Evolutionary conservation across 2,113 vertebrate species (phyloP).

Genomic region (Microcebus jonahi): DNA sequence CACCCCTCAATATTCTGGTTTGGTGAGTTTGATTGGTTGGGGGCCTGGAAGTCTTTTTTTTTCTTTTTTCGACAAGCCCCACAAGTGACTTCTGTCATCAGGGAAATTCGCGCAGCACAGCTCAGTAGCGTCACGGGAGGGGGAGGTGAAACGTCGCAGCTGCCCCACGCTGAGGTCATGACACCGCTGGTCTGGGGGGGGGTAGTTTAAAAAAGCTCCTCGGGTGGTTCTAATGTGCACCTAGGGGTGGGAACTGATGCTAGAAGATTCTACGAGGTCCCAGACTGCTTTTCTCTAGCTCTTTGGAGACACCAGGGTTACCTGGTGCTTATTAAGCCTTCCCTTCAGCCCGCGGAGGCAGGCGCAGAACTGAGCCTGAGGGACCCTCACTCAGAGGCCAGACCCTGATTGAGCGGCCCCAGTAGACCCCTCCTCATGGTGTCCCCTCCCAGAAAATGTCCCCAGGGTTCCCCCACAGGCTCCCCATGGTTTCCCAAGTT

Average conservation of each 20-base stretch:
- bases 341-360: not conserved
- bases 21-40: too few species aligned
- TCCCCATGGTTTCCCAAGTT: too few species aligned
- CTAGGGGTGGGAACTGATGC: not conserved
- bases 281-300: not conserved
- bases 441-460: too few species aligned
- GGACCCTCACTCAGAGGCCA: not conserved
- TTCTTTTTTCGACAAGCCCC: not conserved
- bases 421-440: too few species aligned
- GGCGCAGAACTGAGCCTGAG: not conserved
- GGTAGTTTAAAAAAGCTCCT: not conserved
- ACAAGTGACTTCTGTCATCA: not conserved
- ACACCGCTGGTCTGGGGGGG: not conserved
- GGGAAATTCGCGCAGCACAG: not conserved
- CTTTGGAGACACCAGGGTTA: not conserved
- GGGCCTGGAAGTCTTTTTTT: not conserved
- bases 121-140: not conserved
- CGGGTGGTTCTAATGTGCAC: not conserved
- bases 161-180: not conserved
- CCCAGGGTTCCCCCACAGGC: too few species aligned
- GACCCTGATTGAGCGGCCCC: not conserved
- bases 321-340: not conserved
- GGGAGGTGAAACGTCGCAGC: not conserved
- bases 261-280: not conserved
- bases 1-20: not conserved